These are phyloP conservation scores for Ophion ellenae DNA, from an alignment of 2,888 invertebrate genomes.

Conservation along the genomic window DNA sequence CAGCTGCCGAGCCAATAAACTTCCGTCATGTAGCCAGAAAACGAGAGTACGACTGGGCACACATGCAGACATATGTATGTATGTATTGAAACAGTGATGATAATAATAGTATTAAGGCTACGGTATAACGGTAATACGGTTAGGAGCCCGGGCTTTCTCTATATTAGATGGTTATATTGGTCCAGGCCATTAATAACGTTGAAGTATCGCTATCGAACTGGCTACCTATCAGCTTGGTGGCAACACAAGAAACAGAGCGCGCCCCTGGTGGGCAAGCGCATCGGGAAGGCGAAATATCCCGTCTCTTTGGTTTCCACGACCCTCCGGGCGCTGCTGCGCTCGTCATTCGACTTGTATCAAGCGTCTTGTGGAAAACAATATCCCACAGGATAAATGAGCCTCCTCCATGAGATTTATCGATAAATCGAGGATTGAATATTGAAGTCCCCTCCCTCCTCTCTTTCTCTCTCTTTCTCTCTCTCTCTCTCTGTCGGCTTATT, in stretches of 20 bases:
- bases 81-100: constrained; percentile 10
- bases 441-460: constrained; percentile 32
- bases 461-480: too few relatives aligned
- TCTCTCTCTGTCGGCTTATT: neutral
- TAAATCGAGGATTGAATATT: constrained; percentile 30
- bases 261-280: constrained; percentile 24
- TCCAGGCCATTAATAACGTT: constrained; percentile 78
- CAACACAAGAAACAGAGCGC: constrained; percentile 44
- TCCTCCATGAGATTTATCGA: constrained; percentile 40
- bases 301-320: neutral
- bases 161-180: constrained; percentile 79
- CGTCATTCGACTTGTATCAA: neutral
- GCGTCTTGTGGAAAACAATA: constrained; percentile 26
- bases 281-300: constrained; percentile 40
- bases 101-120: constrained; percentile 22
- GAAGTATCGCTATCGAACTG: constrained; percentile 78
- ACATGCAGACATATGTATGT: constrained; percentile 20
- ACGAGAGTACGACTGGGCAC: constrained; percentile 16
- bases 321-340: neutral
- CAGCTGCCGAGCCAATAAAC: constrained; percentile 65
- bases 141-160: constrained; percentile 70
- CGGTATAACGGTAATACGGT: constrained; percentile 67
- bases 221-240: constrained; percentile 54
- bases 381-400: constrained; percentile 31
- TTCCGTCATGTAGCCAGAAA: constrained; percentile 49